These are phyloP conservation scores for Mobula birostris DNA, from an alignment of 2,113 vertebrate species.

Conservation along the genomic window DNA sequence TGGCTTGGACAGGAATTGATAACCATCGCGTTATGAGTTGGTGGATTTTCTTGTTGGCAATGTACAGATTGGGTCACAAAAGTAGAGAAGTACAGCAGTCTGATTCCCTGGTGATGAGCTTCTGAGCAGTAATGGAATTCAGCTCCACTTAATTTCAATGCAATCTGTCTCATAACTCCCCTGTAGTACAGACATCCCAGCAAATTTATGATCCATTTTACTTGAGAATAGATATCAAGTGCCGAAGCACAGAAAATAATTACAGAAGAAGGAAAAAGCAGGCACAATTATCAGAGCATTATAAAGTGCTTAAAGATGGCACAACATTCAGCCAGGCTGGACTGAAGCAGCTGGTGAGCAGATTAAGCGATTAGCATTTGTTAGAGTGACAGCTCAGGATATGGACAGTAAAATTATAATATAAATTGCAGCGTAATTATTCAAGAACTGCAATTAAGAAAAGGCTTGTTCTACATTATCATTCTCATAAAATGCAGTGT, in stretches of 20 bases:
- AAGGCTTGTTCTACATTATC: background rate
- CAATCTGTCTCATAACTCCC: background rate
- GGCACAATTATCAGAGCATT: background rate
- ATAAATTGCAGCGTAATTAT: conserved; percentile 18
- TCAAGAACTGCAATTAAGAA: background rate
- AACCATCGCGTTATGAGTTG: background rate
- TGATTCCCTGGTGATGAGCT: background rate
- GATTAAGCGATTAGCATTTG: conserved; percentile 30
- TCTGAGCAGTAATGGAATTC: too few species aligned
- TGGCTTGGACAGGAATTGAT: background rate
- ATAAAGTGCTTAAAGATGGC: background rate
- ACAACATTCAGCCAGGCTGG: background rate
- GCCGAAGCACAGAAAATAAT: conserved; percentile 11
- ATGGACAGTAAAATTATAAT: background rate
- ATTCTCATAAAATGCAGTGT: background rate
- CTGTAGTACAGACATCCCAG: background rate
- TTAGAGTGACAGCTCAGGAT: background rate
- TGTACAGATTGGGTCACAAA: background rate
- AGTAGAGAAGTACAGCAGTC: background rate
- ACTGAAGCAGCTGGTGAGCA: background rate
- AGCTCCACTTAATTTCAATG: background rate
- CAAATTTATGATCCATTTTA: background rate
- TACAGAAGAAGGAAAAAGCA: background rate
- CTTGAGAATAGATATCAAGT: background rate
- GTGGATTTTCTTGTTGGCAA: background rate